Percentiles rank a stretch among this genome's conserved stretches.
Conservation (phyloP, 2,888 invertebrate species). For the Temnothorax ravouxi region DNA sequence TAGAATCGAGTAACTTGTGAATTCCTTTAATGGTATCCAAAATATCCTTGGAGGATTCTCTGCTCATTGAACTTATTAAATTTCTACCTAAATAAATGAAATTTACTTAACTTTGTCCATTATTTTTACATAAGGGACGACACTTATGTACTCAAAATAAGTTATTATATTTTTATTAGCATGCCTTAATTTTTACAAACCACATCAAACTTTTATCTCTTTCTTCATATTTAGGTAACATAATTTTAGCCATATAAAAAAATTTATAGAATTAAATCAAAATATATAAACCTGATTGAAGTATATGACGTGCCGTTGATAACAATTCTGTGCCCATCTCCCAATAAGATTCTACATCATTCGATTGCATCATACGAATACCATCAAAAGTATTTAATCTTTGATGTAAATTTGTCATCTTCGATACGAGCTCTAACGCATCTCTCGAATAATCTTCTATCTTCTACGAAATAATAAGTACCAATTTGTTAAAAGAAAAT, state of each 20-base stretch:
- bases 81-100: constrained; percentile 77
- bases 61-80: constrained; percentile 80
- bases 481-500: not conserved
- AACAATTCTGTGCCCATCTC: constrained; percentile 87
- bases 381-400: constrained; percentile 88
- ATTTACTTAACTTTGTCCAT: constrained; percentile 23
- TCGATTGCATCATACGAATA: constrained; percentile 88
- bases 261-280: not conserved
- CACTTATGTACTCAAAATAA: not conserved
- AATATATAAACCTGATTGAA: constrained; percentile 79
- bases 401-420: constrained; percentile 89
- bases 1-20: constrained; percentile 88
- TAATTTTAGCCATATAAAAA: not conserved
- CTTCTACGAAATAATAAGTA: constrained; percentile 86
- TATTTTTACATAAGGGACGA: not conserved
- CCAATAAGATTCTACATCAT: constrained; percentile 88
- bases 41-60: constrained; percentile 88
- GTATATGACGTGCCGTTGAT: constrained; percentile 76
- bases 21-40: constrained; percentile 89
- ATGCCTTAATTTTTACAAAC: not conserved
- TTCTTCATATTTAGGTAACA: not conserved
- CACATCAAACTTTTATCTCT: not conserved
- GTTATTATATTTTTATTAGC: constrained; percentile 6
- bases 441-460: constrained; percentile 90
- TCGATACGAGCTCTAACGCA: constrained; percentile 88